Evolutionary conservation across 30 jellyfish, hydroid and myxozoan species (phyloP), one percentile per base, ranked within the genome.

Genomic region (Chrysaora quinquecirrha): DNA sequence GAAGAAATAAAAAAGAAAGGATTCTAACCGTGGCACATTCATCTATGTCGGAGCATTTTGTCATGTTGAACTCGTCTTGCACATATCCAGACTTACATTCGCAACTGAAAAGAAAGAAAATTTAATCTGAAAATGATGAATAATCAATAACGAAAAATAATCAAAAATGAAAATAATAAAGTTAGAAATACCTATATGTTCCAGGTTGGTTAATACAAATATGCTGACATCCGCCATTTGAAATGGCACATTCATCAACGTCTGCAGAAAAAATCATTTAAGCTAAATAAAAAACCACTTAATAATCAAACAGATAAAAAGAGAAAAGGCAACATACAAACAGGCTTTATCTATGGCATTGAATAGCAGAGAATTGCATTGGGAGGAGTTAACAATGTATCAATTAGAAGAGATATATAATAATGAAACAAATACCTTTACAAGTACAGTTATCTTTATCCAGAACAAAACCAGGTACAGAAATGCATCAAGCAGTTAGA

Each of bases 211-310:
- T 73, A 1, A 52, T 38, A 24, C 95, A 84, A 1, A 52, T 25
- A 25, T 84, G 95, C 12, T 73, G 83, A 71, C 95, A 84, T 24
- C 78, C 95, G 23, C 83, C 79, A 61, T 67, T 63, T 3, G 20
- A 34, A n/a, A 35, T 19, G 11, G 54, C 34, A 32, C 95, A 84
- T 25, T 84, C 95, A 67, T 84, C 88, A 50, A 84, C 64, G 48
- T 84, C 95, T 84, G 73, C 25, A 74, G 31, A 20, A 10, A 31
- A 67, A 10, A 7, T 14, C 10, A 60, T 6, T 9, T 6, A 6
- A 16, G 58, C 58, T 43, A 43, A 16, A 9, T 6, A 43, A 43
- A 6, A 43, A 43, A 16, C 58, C 9, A 6, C 58, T 16, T 6
- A 43, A 43, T 16, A 43, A n/a, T n/a, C n/a, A n/a, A n/a, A n/a